Percentiles rank a stretch among this genome's conserved stretches.
phyloP scores from a whole-genome alignment of 2,797 vertebrate genomes.

The Xenentodon cancila region DNA sequence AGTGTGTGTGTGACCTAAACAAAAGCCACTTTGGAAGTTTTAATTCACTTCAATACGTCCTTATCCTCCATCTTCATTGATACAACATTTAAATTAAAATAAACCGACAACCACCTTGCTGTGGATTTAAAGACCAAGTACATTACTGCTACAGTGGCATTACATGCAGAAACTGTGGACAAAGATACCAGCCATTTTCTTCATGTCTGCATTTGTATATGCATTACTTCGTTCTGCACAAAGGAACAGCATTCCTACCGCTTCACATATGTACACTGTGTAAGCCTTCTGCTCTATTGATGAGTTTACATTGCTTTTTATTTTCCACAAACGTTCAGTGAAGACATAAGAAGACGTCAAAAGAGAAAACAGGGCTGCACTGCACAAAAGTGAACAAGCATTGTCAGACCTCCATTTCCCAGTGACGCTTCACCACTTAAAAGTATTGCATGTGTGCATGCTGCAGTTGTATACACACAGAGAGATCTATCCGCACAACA shows the following conservation, averaged over 20 bases:
- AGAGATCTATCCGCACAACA: constrained; percentile 15
- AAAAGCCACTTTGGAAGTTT: constrained; percentile 67
- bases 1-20: constrained; percentile 45
- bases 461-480: constrained; percentile 15
- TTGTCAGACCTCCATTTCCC: constrained; percentile 3
- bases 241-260: not conserved
- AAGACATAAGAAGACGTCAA: constrained; percentile 11
- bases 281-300: constrained; percentile 21
- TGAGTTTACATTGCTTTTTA: constrained; percentile 11
- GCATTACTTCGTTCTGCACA: not conserved
- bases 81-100: constrained; percentile 17
- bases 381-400: constrained; percentile 9
- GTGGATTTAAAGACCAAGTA: constrained; percentile 8
- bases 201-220: not conserved
- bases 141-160: not conserved
- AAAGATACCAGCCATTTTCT: constrained; percentile 1
- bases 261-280: not conserved
- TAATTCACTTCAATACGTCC: constrained; percentile 46
- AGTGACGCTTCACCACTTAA: constrained; percentile 29
- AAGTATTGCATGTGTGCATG: constrained; percentile 36
- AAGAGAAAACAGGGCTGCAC: constrained; percentile 12
- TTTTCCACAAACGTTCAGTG: constrained; percentile 11
- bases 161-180: constrained; percentile 1
- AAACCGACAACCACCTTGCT: not conserved
- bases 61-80: constrained; percentile 13